Conservation (phyloP, 2,113 vertebrate species). For the Daphoenositta chrysoptera region DNA sequence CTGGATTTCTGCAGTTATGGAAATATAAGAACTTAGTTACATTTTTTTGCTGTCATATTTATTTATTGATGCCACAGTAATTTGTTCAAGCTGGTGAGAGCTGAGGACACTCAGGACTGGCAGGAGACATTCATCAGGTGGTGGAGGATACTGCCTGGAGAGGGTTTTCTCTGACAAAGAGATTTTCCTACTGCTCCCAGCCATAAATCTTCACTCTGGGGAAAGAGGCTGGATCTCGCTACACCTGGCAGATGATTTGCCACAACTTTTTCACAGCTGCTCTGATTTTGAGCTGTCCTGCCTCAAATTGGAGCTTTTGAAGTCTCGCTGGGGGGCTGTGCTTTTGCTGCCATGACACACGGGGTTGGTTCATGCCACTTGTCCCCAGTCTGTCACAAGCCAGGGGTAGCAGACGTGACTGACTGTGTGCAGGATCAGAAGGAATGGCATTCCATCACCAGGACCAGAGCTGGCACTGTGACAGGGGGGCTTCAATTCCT, state of each 20-base stretch:
- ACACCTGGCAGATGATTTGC: not conserved
- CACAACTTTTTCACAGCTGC: not conserved
- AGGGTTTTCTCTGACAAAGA: not conserved
- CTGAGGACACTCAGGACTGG: not conserved
- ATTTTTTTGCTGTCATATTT: not conserved
- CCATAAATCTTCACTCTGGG: not conserved
- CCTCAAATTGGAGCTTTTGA: not conserved
- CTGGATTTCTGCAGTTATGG: not conserved
- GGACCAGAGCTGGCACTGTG: not conserved
- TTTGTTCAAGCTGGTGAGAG: not conserved
- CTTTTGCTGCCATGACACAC: not conserved
- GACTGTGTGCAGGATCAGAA: not conserved
- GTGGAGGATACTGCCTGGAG: not conserved
- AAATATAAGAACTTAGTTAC: not conserved
- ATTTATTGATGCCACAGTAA: not conserved
- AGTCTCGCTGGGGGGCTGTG: fast-evolving
- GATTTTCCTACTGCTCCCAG: not conserved
- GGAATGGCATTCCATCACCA: not conserved
- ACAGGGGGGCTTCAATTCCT: fast-evolving
- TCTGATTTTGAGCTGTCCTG: not conserved
- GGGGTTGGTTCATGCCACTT: fast-evolving
- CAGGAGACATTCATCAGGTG: not conserved
- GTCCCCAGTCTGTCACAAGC: not conserved
- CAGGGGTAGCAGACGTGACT: not conserved
- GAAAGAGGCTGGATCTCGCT: not conserved